phyloP scores from a whole-genome alignment of 2,113 vertebrate species.

The Orthonyx spaldingii region DNA sequence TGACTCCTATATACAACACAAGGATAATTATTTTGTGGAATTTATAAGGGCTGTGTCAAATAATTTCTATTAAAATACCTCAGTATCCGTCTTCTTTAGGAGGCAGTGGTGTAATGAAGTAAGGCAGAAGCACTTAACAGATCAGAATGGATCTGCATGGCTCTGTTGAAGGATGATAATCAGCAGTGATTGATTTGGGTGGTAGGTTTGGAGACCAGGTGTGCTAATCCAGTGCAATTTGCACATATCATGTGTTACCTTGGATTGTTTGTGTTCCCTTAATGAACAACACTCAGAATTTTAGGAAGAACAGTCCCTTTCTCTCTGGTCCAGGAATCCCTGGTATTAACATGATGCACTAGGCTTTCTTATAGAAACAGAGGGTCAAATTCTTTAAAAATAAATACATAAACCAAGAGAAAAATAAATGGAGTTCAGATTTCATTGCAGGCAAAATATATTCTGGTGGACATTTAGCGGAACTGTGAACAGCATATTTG shows the following conservation, averaged over 20 bases:
- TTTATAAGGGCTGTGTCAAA: neutral
- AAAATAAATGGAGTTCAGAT: neutral
- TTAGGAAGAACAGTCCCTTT: neutral
- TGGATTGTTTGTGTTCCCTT: neutral
- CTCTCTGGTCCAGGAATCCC: neutral
- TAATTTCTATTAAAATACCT: neutral
- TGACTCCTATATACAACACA: neutral
- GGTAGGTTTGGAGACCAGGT: neutral
- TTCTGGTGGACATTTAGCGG: neutral
- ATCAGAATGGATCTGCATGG: neutral
- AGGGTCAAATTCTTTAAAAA: neutral
- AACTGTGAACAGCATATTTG: neutral
- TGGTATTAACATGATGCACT: accelerated
- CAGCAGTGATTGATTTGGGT: neutral
- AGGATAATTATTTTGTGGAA: slow-evolving; percentile 16
- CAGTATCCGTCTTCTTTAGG: neutral
- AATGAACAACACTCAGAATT: neutral
- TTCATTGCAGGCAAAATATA: neutral
- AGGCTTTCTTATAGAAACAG: neutral
- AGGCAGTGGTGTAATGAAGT: neutral
- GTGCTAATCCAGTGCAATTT: neutral
- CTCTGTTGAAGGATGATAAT: neutral
- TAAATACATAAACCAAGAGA: neutral
- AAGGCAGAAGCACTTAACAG: neutral
- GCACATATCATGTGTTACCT: neutral